Percentiles rank a stretch among this genome's conserved stretches.
phyloP scores from a whole-genome alignment of 2,113 vertebrate species.

The Motacilla tschutschensis region DNA sequence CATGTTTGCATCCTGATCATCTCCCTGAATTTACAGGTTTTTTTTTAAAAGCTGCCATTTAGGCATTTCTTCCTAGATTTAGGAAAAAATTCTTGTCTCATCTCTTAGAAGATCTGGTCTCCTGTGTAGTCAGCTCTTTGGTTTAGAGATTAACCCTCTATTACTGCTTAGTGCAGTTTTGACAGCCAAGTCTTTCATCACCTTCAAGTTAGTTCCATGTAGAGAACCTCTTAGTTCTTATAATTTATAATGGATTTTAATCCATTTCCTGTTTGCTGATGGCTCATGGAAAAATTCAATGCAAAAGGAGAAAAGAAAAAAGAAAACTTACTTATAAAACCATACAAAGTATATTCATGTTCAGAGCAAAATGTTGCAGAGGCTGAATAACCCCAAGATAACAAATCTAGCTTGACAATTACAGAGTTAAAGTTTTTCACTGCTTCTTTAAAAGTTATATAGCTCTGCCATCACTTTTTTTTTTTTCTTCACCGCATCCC shows the following conservation, averaged over 20 bases:
- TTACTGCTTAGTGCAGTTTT: background rate
- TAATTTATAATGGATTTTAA: background rate
- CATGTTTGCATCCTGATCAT: background rate
- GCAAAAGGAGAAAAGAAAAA: background rate
- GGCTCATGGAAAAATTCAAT: background rate
- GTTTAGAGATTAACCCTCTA: background rate
- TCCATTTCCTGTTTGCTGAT: background rate
- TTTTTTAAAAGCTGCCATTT: background rate
- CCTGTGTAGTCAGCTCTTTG: background rate
- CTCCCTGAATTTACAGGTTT: background rate
- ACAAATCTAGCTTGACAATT: background rate
- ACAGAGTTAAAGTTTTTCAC: background rate
- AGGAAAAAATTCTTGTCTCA: background rate
- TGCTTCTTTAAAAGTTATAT: background rate
- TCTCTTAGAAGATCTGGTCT: background rate
- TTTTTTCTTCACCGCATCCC: accelerated
- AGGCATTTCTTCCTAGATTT: background rate
- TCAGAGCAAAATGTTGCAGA: background rate
- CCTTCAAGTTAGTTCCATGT: background rate
- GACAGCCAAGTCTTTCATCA: background rate
- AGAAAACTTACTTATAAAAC: background rate
- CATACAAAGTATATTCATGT: background rate
- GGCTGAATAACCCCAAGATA: background rate
- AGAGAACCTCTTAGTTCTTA: background rate
- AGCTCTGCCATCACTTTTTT: background rate